Evolutionary conservation across 1,140 invertebrate genomes (phyloP).

Genomic region (Apis dorsata): DNA sequence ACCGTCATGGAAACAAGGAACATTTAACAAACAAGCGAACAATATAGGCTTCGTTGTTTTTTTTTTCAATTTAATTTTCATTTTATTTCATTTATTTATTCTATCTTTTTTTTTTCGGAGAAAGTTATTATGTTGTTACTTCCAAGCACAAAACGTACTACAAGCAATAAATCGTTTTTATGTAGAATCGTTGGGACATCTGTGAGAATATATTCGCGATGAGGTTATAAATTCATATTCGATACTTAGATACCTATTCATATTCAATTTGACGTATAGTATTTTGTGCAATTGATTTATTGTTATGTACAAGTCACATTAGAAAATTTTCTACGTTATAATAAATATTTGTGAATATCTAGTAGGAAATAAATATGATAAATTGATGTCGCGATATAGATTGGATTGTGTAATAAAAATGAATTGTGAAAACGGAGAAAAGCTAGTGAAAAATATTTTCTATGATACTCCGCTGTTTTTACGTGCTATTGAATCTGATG

Average conservation of each 20-base stretch:
- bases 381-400: background rate
- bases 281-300: background rate
- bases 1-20: constrained; percentile 3
- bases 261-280: constrained; percentile 18
- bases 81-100: too few species aligned
- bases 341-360: background rate
- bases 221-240: constrained; percentile 45
- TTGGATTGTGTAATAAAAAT: background rate
- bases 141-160: background rate
- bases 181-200: constrained; percentile 36
- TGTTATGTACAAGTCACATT: background rate
- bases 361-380: background rate
- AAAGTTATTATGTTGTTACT: constrained; percentile 21
- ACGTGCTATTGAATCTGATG: background rate
- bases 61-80: too few species aligned
- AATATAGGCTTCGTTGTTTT: constrained; percentile 18
- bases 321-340: background rate
- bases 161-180: constrained; percentile 42
- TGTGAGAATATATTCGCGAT: constrained; percentile 23
- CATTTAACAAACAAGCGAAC: background rate
- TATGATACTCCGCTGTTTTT: background rate
- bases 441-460: background rate
- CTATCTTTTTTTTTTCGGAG: background rate
- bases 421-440: background rate
- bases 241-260: constrained; percentile 1